phyloP scores from a whole-genome alignment of 2,797 vertebrate genomes.

The Carcharodon carcharias region DNA sequence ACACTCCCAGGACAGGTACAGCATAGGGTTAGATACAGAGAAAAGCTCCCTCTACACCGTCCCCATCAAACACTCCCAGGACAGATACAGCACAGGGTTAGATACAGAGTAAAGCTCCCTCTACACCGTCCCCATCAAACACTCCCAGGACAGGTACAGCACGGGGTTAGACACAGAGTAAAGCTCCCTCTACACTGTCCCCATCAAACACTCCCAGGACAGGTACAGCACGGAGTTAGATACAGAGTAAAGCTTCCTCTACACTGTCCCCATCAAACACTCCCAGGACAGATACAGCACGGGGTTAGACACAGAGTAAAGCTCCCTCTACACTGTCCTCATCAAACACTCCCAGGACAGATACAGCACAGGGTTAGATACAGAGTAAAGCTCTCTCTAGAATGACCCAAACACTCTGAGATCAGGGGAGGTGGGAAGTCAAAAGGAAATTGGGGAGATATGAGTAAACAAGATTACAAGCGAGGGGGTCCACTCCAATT shows the following conservation, averaged over 20 bases:
- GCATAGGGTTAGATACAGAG: background rate
- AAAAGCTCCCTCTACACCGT: background rate
- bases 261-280: background rate
- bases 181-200: background rate
- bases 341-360: background rate
- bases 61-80: background rate
- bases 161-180: background rate
- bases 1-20: background rate
- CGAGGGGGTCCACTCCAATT: constrained; percentile 90
- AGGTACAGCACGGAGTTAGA: background rate
- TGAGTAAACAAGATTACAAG: constrained; percentile 60
- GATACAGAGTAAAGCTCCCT: background rate
- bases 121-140: background rate
- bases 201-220: background rate
- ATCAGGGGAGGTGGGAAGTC: background rate
- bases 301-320: constrained; percentile 3
- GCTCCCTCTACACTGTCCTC: background rate
- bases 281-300: background rate
- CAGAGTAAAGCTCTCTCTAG: background rate
- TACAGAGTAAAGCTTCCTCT: background rate
- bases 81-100: background rate
- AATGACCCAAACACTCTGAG: background rate
- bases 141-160: background rate
- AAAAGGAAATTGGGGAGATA: background rate
- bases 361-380: background rate